A percentile compares a stretch with the other conserved stretches of the same genome.
These are phyloP conservation scores for Bombus sylvicola DNA, from an alignment of 1,140 invertebrate genomes.

Conservation along the genomic window DNA sequence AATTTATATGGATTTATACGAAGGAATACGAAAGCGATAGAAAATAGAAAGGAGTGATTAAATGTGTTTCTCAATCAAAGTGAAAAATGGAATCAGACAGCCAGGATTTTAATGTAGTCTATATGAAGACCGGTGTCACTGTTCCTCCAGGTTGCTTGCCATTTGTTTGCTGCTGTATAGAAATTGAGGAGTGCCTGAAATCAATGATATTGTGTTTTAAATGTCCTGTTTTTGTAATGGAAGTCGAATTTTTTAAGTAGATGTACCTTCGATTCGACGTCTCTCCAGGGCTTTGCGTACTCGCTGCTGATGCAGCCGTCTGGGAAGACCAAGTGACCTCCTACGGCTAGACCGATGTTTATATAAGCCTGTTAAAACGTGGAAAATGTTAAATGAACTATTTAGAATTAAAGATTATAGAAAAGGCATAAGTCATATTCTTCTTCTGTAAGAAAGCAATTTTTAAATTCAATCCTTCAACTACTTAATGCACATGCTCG, in stretches of 20 bases:
- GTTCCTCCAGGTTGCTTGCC: constrained; percentile 85
- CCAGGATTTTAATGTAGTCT: constrained; percentile 86
- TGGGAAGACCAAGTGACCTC: constrained; percentile 88
- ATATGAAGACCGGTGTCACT: constrained; percentile 84
- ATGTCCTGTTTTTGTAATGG: neutral
- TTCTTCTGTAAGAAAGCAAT: neutral
- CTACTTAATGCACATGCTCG: too few relatives aligned
- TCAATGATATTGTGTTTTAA: constrained; percentile 15
- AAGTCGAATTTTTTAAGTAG: neutral
- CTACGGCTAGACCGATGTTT: constrained; percentile 88
- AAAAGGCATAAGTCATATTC: too few relatives aligned
- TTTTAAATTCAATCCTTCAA: neutral
- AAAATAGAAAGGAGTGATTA: neutral
- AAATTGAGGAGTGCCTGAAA: constrained; percentile 83
- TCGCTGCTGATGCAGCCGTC: constrained; percentile 80
- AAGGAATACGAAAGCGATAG: neutral
- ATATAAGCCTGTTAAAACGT: constrained; percentile 87
- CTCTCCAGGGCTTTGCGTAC: constrained; percentile 88
- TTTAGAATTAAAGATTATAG: neutral
- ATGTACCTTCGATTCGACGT: constrained; percentile 79
- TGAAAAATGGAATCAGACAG: constrained; percentile 77
- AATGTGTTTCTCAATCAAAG: neutral
- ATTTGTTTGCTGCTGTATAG: constrained; percentile 80
- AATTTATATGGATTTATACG: neutral
- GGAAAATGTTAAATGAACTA: too few relatives aligned